Conservation (phyloP, 2,113 vertebrate genomes). For the Lipophrys pholis region DNA sequence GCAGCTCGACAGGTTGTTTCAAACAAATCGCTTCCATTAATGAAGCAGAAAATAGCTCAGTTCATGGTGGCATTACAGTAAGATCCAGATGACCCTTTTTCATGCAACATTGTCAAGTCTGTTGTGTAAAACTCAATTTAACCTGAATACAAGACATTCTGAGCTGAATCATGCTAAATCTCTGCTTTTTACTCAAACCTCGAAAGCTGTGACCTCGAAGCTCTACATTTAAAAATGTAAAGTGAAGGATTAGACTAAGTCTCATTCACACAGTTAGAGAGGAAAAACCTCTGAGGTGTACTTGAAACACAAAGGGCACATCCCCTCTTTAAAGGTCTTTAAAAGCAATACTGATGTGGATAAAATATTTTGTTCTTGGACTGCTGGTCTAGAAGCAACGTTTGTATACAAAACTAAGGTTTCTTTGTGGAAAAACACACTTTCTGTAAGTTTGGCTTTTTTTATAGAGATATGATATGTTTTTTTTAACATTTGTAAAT, state of each 20-base stretch:
- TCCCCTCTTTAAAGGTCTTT: conserved; percentile 8
- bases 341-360: conserved; percentile 17
- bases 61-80: conserved; percentile 5
- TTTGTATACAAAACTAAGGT: too few species aligned
- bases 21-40: background rate
- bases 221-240: conserved; percentile 12
- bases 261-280: background rate
- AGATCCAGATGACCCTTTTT: conserved; percentile 10
- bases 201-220: background rate
- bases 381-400: too few species aligned
- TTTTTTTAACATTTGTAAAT: too few species aligned
- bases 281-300: conserved; percentile 27
- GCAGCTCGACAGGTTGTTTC: conserved; percentile 28
- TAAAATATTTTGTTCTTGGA: too few species aligned
- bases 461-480: too few species aligned
- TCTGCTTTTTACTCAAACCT: background rate
- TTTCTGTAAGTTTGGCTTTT: too few species aligned
- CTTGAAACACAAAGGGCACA: conserved; percentile 23
- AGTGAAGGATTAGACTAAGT: conserved; percentile 5
- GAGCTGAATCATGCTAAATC: background rate
- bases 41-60: conserved; percentile 11
- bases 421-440: too few species aligned
- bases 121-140: background rate
- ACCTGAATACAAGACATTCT: background rate
- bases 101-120: background rate